Evolutionary conservation across 2,113 vertebrate genomes (phyloP), one percentile per base, ranked within the genome.

Genomic region (Laticauda colubrina): DNA sequence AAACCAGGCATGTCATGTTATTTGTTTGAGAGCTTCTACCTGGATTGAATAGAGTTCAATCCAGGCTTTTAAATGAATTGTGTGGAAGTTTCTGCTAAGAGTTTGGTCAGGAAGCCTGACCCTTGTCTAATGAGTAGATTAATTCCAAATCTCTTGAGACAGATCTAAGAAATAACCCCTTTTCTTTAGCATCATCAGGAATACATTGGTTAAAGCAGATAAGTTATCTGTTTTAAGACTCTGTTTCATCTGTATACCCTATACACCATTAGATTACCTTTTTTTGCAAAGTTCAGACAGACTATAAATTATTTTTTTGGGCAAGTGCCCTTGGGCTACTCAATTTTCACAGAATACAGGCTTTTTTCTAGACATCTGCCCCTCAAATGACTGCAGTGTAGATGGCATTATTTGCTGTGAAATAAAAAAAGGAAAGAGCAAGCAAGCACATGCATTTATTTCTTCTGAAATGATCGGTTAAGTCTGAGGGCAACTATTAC

Each of bases 241-340:
- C 48, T 10, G 75, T 64, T 93, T 93, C 89, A 87, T 45, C 59
- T 54, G 89, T 20, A 64, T 90, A 87, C 75, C 81, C 14, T 7
- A 54, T 90, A 56, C 48, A 48, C 69, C 59, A 69, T 39, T 39
- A 93, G 92, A 87, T 93, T 93, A 90, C 81, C 48, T 48, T 93
- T 85, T 90, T 87, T 56, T 93, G 89, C 89, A 93, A 61, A 93
- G 55, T 89, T 93, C 92, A 86, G 48, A 87, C 92, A 93, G 89
- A 87, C 81, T 54, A 81, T 90, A 93, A 93, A 93, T 87, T 87
- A 87, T 86, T 23, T 90, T 12, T 90, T 90, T 93, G 43, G 89
- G 23, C 45, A 10, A 64, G 56, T 8, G 4, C 89, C 81, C 89
- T 87, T n/a, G 45, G 92, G 92, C 92, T 64, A n/a, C 89, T 90